A percentile compares a stretch with the other conserved stretches of the same genome.
Conservation (phyloP, 1,140 invertebrate species). For the Drosophila kanapiae region DNA sequence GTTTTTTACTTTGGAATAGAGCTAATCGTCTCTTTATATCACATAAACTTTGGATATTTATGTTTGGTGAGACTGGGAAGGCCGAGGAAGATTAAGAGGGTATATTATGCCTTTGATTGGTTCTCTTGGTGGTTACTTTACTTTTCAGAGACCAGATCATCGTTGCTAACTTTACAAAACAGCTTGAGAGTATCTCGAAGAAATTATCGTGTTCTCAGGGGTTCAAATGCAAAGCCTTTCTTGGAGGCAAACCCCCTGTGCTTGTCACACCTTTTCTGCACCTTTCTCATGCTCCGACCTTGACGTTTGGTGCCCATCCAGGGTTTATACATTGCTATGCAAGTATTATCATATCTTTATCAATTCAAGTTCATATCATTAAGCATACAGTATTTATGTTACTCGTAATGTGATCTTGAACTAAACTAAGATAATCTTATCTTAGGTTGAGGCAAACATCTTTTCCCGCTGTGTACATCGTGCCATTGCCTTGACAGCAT, state of each 20-base stretch:
- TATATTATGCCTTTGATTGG: no score
- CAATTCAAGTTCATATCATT: background rate
- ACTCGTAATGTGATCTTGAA: slow-evolving; percentile 9
- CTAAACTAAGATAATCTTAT: slow-evolving; percentile 2
- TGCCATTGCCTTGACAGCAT: slow-evolving; percentile 48
- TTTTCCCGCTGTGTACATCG: slow-evolving; percentile 21
- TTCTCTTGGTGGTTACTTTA: no score
- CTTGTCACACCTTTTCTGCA: background rate
- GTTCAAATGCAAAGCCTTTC: no score
- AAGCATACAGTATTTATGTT: background rate
- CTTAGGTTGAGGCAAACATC: background rate
- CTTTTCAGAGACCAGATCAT: no score
- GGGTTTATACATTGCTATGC: background rate
- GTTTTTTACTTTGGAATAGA: background rate
- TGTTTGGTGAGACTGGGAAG: background rate
- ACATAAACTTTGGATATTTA: background rate
- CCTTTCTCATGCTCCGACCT: background rate
- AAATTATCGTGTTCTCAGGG: no score
- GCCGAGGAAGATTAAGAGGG: background rate
- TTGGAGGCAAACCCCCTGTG: no score
- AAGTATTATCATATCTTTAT: slow-evolving; percentile 3
- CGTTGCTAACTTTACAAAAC: no score
- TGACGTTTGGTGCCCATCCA: background rate
- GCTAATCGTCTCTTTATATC: background rate
- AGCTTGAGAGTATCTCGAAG: no score